A percentile compares a stretch with the other conserved stretches of the same genome.
phyloP scores from a whole-genome alignment of 2,113 vertebrate genomes.

The Abramis brama region DNA sequence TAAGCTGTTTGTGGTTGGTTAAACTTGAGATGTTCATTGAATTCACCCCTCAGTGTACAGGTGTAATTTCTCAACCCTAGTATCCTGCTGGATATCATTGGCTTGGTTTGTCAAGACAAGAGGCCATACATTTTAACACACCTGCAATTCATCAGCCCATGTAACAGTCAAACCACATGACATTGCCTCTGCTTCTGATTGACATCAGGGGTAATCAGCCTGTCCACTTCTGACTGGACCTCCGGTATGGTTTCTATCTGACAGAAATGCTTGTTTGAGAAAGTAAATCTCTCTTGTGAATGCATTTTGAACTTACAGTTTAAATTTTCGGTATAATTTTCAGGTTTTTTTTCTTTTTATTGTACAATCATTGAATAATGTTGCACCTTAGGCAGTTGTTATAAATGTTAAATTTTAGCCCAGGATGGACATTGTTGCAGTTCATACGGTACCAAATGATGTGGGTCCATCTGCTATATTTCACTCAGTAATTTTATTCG shows the following conservation, averaged over 20 bases:
- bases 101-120: not conserved
- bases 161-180: conserved; percentile 33
- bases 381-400: conserved; percentile 12
- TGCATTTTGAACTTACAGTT: not conserved
- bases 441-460: conserved; percentile 24
- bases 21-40: not conserved
- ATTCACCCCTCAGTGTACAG: not conserved
- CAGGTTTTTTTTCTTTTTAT: not conserved
- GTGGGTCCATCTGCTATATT: conserved; percentile 32
- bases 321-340: not conserved
- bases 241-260: not conserved
- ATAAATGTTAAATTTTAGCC: conserved; percentile 4
- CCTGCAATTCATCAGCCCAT: conserved; percentile 38
- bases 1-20: not conserved
- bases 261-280: not conserved
- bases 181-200: conserved; percentile 20
- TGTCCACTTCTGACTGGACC: conserved; percentile 7
- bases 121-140: not conserved
- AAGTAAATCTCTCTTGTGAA: not conserved
- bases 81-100: not conserved
- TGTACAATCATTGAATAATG: not conserved
- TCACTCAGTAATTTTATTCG: conserved; percentile 32
- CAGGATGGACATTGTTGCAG: not conserved
- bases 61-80: not conserved
- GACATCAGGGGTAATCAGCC: conserved; percentile 39